These are phyloP conservation scores for Anas georgica DNA, from an alignment of 2,797 vertebrate genomes.

Conservation along the genomic window DNA sequence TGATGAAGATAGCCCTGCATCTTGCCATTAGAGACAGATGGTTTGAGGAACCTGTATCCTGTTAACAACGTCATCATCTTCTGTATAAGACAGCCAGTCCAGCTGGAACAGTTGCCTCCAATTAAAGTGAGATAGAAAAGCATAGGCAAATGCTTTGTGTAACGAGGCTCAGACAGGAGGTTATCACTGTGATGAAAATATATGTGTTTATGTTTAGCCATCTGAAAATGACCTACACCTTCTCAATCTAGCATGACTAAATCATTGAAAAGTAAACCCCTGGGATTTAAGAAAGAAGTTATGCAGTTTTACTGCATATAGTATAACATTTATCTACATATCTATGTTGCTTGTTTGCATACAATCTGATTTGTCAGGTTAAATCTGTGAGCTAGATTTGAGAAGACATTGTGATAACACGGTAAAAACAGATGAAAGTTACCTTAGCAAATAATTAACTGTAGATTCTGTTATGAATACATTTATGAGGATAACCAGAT, in stretches of 20 bases:
- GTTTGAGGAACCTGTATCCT: slow-evolving; percentile 27
- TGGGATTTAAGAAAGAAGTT: neutral
- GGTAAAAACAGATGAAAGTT: neutral
- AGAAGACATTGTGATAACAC: neutral
- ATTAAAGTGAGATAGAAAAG: slow-evolving; percentile 6
- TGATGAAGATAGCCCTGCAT: neutral
- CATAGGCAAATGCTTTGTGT: neutral
- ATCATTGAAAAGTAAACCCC: neutral
- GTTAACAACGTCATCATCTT: neutral
- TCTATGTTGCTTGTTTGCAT: neutral
- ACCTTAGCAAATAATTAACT: slow-evolving; percentile 34
- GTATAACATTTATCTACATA: neutral
- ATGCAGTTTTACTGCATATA: neutral
- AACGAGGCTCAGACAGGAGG: neutral
- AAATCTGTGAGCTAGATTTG: neutral
- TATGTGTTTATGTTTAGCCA: neutral
- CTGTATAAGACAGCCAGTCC: neutral
- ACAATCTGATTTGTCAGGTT: neutral
- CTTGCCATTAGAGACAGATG: slow-evolving; percentile 37
- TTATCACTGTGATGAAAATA: slow-evolving; percentile 21
- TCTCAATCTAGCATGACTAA: neutral
- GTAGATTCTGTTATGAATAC: neutral
- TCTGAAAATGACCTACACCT: neutral
- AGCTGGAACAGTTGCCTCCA: slow-evolving; percentile 48
- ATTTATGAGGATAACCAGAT: slow-evolving; percentile 18